Conservation (phyloP, 1,140 invertebrate species). For the Apocrypta bakeri region DNA sequence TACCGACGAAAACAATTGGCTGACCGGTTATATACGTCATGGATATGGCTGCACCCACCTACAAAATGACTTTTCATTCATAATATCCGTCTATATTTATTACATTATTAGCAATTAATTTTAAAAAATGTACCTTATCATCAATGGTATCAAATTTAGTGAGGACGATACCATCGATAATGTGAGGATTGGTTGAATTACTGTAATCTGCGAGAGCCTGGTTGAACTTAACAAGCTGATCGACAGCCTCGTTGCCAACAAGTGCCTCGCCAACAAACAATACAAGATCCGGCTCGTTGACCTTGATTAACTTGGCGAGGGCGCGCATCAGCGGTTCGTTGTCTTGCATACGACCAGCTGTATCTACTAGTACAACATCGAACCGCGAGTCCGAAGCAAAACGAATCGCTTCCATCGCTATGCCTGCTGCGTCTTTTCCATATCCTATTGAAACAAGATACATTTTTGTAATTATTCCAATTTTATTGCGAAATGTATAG, state of each 20-base stretch:
- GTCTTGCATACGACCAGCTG: slow-evolving; percentile 99
- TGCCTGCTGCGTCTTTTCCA: slow-evolving; percentile 98
- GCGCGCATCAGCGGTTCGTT: slow-evolving; percentile 99
- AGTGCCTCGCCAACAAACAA: slow-evolving; percentile 99
- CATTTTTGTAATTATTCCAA: not conserved
- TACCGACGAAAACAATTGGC: slow-evolving; percentile 99
- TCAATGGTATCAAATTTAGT: slow-evolving; percentile 99
- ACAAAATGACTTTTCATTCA: slow-evolving; percentile 58
- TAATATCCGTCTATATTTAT: not conserved
- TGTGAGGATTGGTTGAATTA: slow-evolving; percentile 87
- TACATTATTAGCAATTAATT: slow-evolving; percentile 8
- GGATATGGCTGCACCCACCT: slow-evolving; percentile 99
- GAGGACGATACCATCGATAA: slow-evolving; percentile 97
- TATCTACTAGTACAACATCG: slow-evolving; percentile 97
- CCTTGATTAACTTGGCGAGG: slow-evolving; percentile 91
- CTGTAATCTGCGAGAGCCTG: slow-evolving; percentile 94
- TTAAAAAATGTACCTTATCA: slow-evolving; percentile 86
- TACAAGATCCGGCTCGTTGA: slow-evolving; percentile 97
- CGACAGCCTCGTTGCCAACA: slow-evolving; percentile 99
- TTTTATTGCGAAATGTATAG: too few relatives aligned
- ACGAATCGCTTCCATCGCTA: slow-evolving; percentile 97
- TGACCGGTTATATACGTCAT: slow-evolving; percentile 99
- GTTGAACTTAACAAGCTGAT: slow-evolving; percentile 99
- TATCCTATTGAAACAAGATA: slow-evolving; percentile 78
- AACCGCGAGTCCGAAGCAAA: slow-evolving; percentile 87